Base-by-base conservation (phyloP, 2,888 invertebrate genomes). In the Cartodere bifasciata region DNA sequence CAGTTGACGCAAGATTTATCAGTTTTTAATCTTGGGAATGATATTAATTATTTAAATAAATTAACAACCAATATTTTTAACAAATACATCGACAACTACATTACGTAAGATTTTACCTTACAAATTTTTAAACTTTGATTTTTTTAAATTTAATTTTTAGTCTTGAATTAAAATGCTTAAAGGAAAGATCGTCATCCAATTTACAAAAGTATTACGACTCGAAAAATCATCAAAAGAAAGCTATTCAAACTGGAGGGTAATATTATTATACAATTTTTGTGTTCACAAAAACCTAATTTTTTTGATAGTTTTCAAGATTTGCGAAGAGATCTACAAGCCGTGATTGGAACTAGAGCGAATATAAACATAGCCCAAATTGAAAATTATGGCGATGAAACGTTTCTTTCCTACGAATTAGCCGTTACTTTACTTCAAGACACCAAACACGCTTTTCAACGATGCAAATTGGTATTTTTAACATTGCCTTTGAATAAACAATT, bases 361-460 rank as follows among this genome's bases (percentile, higher is more conserved):
- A 86, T 92, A 35, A 91, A 91, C 54, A 87, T 92, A 39, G 90
- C 85, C 1, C 84, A 86, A 54, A 87, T 92, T 24, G 95, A 95
- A 58, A 87, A 92, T 60, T 94, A 90, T 52, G 94, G 92, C 2
- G 95, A 91, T 0, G 95, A 98, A 63, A 97, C 92, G 0, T 92
- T 95, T 55, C 68, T 98, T 1, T 92, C 92, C 1, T 94, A 95
- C 57, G 87, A 91, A 53, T 70, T 95, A 3, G 92, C 92, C 0
- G 86, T 91, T 41, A 84, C 77, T 47, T 72, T 97, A 51, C 62
- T 98, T 22, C 87, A 86, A 53, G 86, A 91, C 51, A 83, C 88
- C 1, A 87, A 88, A 58, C 74, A 82, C 20, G 90, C 94, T 0
- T 85, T 95, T 45, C 76, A 83, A 43, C 68, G 95, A 36, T 92